A percentile compares a stretch with the other conserved stretches of the same genome.
These are phyloP conservation scores for Xenotilapia caudafasciata DNA, from an alignment of 2,113 vertebrate genomes.

Conservation along the genomic window DNA sequence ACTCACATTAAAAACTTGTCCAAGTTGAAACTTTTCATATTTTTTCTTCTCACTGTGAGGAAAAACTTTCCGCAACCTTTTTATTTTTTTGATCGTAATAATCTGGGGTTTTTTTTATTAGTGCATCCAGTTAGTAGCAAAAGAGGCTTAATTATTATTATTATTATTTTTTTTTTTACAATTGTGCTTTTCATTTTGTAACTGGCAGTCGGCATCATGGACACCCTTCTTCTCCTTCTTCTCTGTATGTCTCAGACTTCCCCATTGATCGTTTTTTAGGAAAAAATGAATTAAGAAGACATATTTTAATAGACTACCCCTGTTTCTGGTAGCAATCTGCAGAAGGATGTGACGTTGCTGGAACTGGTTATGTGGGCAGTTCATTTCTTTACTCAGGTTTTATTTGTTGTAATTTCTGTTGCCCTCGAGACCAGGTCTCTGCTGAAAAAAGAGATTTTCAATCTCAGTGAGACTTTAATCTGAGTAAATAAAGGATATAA, in stretches of 20 bases:
- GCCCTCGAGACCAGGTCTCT: background rate
- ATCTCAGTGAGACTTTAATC: background rate
- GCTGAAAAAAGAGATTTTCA: background rate
- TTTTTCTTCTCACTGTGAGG: background rate
- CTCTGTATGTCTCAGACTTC: background rate
- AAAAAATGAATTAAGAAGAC: background rate
- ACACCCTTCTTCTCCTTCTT: background rate
- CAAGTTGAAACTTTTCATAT: background rate
- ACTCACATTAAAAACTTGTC: background rate
- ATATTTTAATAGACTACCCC: accelerated
- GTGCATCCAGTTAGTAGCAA: background rate
- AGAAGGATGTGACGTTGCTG: background rate
- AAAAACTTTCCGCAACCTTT: background rate
- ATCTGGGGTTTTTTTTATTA: background rate
- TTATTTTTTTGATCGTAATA: background rate
- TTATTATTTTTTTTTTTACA: background rate
- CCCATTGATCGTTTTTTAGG: background rate
- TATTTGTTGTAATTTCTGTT: background rate
- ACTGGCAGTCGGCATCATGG: background rate
- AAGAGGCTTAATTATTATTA: background rate
- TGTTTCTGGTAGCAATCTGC: background rate
- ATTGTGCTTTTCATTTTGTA: background rate
- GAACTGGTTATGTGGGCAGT: background rate
- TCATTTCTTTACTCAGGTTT: accelerated
- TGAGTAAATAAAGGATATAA: background rate